Conservation (phyloP, 2,113 vertebrate species). For the Vombatus ursinus region DNA sequence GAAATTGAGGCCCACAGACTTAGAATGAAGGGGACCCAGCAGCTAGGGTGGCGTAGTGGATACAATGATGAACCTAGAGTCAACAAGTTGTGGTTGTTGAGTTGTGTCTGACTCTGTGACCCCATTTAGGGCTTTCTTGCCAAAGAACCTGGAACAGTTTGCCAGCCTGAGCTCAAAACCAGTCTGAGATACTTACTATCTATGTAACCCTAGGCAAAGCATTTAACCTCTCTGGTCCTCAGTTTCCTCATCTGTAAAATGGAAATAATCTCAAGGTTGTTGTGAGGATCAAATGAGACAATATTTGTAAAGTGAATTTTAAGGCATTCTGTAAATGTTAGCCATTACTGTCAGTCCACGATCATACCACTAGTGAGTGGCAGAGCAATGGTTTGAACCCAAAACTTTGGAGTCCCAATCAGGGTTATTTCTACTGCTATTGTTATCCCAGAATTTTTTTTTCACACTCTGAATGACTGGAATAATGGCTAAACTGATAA, state of each 20-base stretch:
- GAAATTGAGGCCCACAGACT: not conserved
- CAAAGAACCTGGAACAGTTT: too few relatives aligned
- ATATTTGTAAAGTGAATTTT: not conserved
- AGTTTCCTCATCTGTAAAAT: not conserved
- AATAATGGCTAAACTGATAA: too few relatives aligned
- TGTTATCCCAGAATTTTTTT: too few relatives aligned
- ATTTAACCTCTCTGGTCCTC: not conserved
- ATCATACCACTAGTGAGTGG: too few relatives aligned
- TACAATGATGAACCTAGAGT: not conserved
- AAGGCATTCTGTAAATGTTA: too few relatives aligned
- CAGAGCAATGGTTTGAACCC: too few relatives aligned
- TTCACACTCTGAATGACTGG: too few relatives aligned
- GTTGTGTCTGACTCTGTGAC: too few relatives aligned
- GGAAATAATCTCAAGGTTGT: not conserved
- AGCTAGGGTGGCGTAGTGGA: not conserved
- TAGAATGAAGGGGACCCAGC: not conserved
- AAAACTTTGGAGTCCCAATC: too few relatives aligned
- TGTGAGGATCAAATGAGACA: not conserved
- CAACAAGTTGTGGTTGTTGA: not conserved
- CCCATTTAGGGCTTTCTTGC: too few relatives aligned
- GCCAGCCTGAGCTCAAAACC: not conserved
- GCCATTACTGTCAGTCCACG: too few relatives aligned
- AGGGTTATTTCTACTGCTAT: too few relatives aligned
- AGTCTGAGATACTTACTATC: not conserved
- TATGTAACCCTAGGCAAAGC: not conserved